A percentile compares a stretch with the other conserved stretches of the same genome.
phyloP scores from a whole-genome alignment of 2,888 invertebrate genomes.

The Lasioglossum morio region DNA sequence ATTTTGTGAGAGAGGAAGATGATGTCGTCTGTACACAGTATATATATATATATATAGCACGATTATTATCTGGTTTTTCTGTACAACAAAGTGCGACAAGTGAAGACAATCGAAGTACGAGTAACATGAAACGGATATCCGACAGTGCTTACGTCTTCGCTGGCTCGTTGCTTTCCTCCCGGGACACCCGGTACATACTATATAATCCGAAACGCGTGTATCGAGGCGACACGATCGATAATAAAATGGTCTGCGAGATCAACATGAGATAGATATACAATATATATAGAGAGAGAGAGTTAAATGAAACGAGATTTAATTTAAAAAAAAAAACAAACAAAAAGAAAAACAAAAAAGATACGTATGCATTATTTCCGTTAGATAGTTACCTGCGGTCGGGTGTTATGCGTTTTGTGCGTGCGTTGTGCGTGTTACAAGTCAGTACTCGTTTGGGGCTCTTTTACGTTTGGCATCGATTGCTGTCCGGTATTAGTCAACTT shows the following conservation, averaged over 20 bases:
- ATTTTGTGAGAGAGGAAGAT: constrained; percentile 9
- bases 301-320: not conserved
- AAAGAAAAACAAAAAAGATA: constrained; percentile 61
- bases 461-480: constrained; percentile 83
- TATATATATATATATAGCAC: constrained; percentile 3
- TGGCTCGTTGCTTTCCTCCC: constrained; percentile 12
- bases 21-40: not conserved
- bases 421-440: constrained; percentile 84
- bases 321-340: constrained; percentile 26
- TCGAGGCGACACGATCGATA: constrained; percentile 34
- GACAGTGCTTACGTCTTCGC: not conserved
- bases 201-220: constrained; percentile 34
- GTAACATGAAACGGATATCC: not conserved
- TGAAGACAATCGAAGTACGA: not conserved
- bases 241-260: constrained; percentile 3
- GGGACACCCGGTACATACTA: constrained; percentile 15
- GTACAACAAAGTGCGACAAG: not conserved
- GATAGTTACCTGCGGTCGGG: constrained; percentile 83
- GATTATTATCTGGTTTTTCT: not conserved
- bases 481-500: constrained; percentile 84
- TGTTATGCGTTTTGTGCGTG: constrained; percentile 82
- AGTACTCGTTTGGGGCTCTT: constrained; percentile 84
- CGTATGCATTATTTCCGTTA: constrained; percentile 77
- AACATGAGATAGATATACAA: not conserved
- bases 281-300: not conserved